Conservation (phyloP, 1,140 invertebrate species). For the Oryzaephilus surinamensis region DNA sequence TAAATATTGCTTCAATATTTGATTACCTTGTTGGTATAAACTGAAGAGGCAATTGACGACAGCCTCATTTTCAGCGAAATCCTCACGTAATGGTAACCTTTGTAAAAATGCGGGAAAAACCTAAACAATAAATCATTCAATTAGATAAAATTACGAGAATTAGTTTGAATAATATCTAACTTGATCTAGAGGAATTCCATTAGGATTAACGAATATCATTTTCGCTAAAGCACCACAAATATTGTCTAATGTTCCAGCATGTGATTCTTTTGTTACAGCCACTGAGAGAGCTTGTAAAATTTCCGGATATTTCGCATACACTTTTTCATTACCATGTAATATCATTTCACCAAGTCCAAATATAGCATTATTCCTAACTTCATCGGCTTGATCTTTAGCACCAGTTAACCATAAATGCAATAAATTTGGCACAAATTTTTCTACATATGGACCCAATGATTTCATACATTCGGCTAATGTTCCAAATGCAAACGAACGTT, state of each 20-base stretch:
- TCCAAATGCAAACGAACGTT: slow-evolving; percentile 61
- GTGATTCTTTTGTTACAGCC: slow-evolving; percentile 49
- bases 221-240: slow-evolving; percentile 67
- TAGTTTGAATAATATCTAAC: slow-evolving; percentile 23
- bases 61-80: slow-evolving; percentile 62
- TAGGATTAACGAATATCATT: slow-evolving; percentile 54
- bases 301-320: slow-evolving; percentile 22
- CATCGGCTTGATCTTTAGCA: slow-evolving; percentile 50
- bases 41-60: slow-evolving; percentile 54
- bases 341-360: slow-evolving; percentile 67
- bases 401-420: slow-evolving; percentile 51
- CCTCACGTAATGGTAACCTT: slow-evolving; percentile 62
- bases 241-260: slow-evolving; percentile 58
- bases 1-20: slow-evolving; percentile 42
- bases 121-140: slow-evolving; percentile 31
- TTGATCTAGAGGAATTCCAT: slow-evolving; percentile 52
- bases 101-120: slow-evolving; percentile 62
- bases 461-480: slow-evolving; percentile 62
- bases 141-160: neutral
- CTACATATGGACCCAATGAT: slow-evolving; percentile 44
- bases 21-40: slow-evolving; percentile 48
- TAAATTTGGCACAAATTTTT: slow-evolving; percentile 47
- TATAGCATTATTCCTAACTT: slow-evolving; percentile 67
- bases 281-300: slow-evolving; percentile 56
- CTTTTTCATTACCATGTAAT: slow-evolving; percentile 45